Evolutionary conservation across 2,888 invertebrate genomes (phyloP).

Genomic region (Ochlodes sylvanus): DNA sequence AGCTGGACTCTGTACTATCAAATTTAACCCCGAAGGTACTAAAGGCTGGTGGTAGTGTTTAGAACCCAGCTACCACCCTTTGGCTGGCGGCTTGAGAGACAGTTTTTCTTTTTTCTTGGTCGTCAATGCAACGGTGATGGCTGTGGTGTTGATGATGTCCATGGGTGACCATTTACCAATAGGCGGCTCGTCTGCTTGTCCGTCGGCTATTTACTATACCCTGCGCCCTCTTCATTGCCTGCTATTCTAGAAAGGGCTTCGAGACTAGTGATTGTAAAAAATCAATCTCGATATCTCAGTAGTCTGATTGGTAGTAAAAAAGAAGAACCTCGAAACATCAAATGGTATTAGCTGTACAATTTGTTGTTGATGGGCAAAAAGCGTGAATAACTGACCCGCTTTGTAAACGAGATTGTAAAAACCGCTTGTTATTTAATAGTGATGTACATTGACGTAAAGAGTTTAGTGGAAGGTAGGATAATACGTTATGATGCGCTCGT

Average conservation of each 20-base stretch:
- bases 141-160: too few species aligned
- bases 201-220: too few species aligned
- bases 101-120: too few species aligned
- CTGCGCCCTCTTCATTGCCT: neutral
- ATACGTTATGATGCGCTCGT: too few species aligned
- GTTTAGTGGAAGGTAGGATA: neutral
- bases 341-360: conserved; percentile 11
- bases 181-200: too few species aligned
- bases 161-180: too few species aligned
- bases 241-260: conserved; percentile 2
- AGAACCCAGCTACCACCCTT: neutral
- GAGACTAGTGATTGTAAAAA: neutral
- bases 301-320: neutral
- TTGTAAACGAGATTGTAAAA: conserved; percentile 13
- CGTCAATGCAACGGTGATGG: too few species aligned
- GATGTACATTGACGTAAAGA: conserved; percentile 1
- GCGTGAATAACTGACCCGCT: conserved; percentile 1
- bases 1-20: too few species aligned
- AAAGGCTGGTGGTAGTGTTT: too few species aligned
- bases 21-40: too few species aligned
- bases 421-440: conserved; percentile 12
- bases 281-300: neutral
- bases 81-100: too few species aligned
- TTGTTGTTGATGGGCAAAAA: conserved; percentile 26
- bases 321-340: conserved; percentile 16